Conservation (phyloP, 2,113 vertebrate genomes). For the Dicrurus megarhynchus region DNA sequence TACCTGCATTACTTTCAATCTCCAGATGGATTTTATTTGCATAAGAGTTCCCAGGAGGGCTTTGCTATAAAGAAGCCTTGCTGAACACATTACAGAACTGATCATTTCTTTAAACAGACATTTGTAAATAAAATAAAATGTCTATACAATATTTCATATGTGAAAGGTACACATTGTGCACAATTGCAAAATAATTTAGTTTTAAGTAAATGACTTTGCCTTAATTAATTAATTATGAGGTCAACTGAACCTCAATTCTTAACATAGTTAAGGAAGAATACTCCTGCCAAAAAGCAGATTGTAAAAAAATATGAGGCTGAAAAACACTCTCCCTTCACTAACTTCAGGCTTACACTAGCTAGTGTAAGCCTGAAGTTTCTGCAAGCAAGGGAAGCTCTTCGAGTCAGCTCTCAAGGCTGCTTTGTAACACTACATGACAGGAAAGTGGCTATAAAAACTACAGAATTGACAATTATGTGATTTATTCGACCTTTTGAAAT, state of each 20-base stretch:
- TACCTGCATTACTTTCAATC: slow-evolving; percentile 13
- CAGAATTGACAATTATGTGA: not conserved
- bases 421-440: not conserved
- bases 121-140: slow-evolving; percentile 1
- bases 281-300: not conserved
- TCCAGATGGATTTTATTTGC: slow-evolving; percentile 44
- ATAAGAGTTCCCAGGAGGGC: not conserved
- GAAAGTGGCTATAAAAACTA: not conserved
- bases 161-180: not conserved
- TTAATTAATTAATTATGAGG: slow-evolving; percentile 37
- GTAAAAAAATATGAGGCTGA: not conserved
- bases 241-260: not conserved
- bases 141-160: not conserved
- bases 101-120: slow-evolving; percentile 2
- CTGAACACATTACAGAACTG: not conserved
- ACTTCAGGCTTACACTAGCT: not conserved
- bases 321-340: not conserved
- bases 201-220: not conserved
- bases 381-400: not conserved
- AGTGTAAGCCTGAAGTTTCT: not conserved
- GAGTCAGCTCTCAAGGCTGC: not conserved
- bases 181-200: not conserved
- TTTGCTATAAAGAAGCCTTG: not conserved
- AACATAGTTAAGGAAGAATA: not conserved
- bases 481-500: not conserved